These are phyloP conservation scores for Neotoxoptera formosana DNA, from an alignment of 1,140 invertebrate genomes.

Conservation along the genomic window DNA sequence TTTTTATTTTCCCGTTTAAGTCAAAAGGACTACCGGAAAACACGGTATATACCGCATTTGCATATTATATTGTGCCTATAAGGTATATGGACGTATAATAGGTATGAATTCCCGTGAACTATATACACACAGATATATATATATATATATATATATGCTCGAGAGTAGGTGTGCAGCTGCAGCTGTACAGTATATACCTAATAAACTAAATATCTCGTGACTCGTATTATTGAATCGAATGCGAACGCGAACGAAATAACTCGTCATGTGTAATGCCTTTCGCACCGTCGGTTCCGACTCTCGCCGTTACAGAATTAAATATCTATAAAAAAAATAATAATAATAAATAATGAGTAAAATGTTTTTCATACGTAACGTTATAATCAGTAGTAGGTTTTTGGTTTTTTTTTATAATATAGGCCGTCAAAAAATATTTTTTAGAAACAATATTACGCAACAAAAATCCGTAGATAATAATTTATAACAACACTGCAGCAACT, in stretches of 20 bases:
- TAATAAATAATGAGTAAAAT: constrained; percentile 3
- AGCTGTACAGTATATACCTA: background rate
- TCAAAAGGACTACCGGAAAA: too few relatives aligned
- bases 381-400: background rate
- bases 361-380: background rate
- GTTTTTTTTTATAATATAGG: background rate
- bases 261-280: background rate
- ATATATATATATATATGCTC: background rate
- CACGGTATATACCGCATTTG: too few relatives aligned
- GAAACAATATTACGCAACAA: constrained; percentile 1
- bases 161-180: background rate
- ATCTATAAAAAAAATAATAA: background rate
- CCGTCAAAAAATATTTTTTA: constrained; percentile 4
- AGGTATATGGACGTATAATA: background rate
- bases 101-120: background rate
- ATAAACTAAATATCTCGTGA: background rate
- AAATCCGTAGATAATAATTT: background rate
- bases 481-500: background rate
- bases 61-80: background rate
- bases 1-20: too few relatives aligned
- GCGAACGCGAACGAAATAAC: background rate
- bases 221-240: constrained; percentile 2
- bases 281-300: background rate
- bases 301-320: background rate
- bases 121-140: background rate